Percentiles rank a stretch among this genome's conserved stretches.
Evolutionary conservation across 2,888 invertebrate species (phyloP).

Genomic region (Leuctra nigra): DNA sequence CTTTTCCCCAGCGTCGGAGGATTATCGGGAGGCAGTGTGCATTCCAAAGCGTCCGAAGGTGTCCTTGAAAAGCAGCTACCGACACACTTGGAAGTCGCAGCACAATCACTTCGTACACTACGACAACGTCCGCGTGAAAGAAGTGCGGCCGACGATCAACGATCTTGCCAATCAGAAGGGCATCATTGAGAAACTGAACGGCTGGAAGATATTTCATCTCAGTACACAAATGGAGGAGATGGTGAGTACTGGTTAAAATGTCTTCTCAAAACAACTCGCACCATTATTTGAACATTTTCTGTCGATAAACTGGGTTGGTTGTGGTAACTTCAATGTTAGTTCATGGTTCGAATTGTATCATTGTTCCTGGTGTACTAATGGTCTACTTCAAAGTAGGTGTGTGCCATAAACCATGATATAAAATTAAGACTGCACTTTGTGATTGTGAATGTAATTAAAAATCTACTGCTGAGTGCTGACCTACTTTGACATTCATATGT

Average conservation of each 20-base stretch:
- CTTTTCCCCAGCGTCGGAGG: constrained; percentile 2
- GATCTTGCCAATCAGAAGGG: constrained; percentile 86
- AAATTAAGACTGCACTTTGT: too few relatives aligned
- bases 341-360: too few relatives aligned
- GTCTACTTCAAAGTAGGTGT: too few relatives aligned
- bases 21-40: constrained; percentile 20
- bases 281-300: too few relatives aligned
- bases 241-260: constrained; percentile 50
- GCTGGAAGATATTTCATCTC: constrained; percentile 92
- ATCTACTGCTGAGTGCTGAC: too few relatives aligned
- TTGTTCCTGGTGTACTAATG: too few relatives aligned
- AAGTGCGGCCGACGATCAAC: constrained; percentile 79
- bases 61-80: constrained; percentile 55
- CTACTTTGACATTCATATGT: too few relatives aligned
- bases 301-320: too few relatives aligned
- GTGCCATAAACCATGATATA: too few relatives aligned
- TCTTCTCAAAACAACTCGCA: too few relatives aligned
- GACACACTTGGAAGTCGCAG: constrained; percentile 62
- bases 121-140: constrained; percentile 79
- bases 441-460: too few relatives aligned
- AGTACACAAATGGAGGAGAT: constrained; percentile 90
- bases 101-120: constrained; percentile 68
- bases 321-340: too few relatives aligned
- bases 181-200: constrained; percentile 80
- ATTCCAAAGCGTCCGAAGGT: constrained; percentile 37